Base-by-base conservation (phyloP, 2,888 invertebrate species). In the Apocheima hispidaria region DNA sequence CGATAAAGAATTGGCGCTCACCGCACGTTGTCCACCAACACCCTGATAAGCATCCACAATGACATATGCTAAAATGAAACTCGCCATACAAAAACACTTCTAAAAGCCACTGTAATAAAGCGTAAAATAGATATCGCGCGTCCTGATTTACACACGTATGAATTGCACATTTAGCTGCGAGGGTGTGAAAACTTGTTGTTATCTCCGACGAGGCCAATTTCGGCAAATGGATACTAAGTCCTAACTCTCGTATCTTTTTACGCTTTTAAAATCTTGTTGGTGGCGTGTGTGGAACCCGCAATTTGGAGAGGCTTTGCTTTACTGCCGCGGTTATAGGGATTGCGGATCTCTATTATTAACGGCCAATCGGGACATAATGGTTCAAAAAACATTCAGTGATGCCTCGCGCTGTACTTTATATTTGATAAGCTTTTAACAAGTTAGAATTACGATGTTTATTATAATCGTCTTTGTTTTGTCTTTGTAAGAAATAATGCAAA, bases 211-310 rank as follows among this genome's bases (percentile, higher is more conserved):
- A 88, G 88, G 82, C 92, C 93, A 93, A 93, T 93, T 92, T 92
- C 90, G 80, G 86, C 89, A 92, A 93, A 93, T 92, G 92, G 92
- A 91, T 91, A 92, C 92, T 92, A 91, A 92, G 92, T 92, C 90
- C 91, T 90, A 87, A 88, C 87, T 84, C 28, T 33, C 89, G 89
- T 91, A 91, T 92, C 91, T 92, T 83, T 86, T 91, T 92, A 90
- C 84, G 86, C 84, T 86, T 92, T 91, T 89, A 92, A 92, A 92
- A 91, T 92, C 90, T 91, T 88, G 89, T 86, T 83, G 79, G 78
- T 68, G 78, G 81, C 79, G 77, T 79, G 81, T 83, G 84, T 83
- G 83, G 78, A 78, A 75, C 41, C 79, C 67, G 88, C 88, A 91
- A 92, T 92, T 90, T 90, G 78, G 79, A 81, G 84, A 86, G 92